Base-by-base conservation (phyloP, 2,888 invertebrate genomes). In the Clistopyga incitator region DNA sequence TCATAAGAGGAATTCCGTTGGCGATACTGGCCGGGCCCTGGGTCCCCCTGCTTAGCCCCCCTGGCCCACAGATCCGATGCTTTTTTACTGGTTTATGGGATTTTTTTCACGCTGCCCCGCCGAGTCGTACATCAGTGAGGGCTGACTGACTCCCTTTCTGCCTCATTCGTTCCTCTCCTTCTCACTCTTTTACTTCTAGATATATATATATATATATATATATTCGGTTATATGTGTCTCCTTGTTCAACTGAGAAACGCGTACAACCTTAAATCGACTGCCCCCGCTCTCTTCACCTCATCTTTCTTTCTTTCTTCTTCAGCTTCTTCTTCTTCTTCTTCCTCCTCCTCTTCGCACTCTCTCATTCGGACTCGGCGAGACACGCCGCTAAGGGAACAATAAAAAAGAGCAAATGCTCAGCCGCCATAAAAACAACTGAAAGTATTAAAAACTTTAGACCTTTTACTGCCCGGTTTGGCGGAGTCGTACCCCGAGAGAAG, bases 31-130 rank as follows among this genome's bases (percentile, higher is more conserved):
- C 88, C 87, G 86, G 78, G 74, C 86, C 85, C 86, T 81, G 77
- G 83, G 85, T 68, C 64, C 74, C 64, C 56, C 71, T 25, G 45
- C 45, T 67, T 47, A 34, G 38, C 77, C 76, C 83, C 77, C 42
- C 25, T 50, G 82, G 77, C 84, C 88, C 88, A 88, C 85, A 89
- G 90, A 90, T 91, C 89, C 88, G 87, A 88, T 90, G 90, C 90
- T 93, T 92, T 92, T 84, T 92, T 92, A 92, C 92, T 91, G 92
- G 90, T 93, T 93, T 93, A 93, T 92, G 93, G 90, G 91, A 92
- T 92, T 93, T 93, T 93, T 93, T 93, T 92, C 92, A 92, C 92
- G 86, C 87, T 85, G 89, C 90, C 89, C 90, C 88, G 89, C 88
- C 90, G 87, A 91, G 92, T 92, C 92, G 92, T 92, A 92, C 92